These are phyloP conservation scores for Mesitornis unicolor DNA, from an alignment of 2,113 vertebrate species.

Conservation along the genomic window DNA sequence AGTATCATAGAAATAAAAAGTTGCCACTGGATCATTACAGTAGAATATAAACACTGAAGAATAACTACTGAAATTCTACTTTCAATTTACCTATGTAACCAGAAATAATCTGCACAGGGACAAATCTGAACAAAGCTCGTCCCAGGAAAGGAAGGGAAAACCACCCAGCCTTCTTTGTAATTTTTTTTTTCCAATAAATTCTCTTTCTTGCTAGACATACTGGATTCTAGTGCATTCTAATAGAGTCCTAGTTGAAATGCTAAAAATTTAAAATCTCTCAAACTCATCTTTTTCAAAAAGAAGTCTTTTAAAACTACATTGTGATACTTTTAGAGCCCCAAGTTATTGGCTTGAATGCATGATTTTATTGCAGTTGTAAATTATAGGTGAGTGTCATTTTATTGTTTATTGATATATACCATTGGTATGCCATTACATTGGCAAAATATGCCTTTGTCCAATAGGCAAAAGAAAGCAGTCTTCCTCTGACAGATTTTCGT, in stretches of 20 bases:
- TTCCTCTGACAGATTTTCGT: background rate
- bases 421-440: background rate
- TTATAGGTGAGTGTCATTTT: background rate
- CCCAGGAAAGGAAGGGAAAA: rapidly evolving
- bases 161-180: rapidly evolving
- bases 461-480: background rate
- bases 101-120: background rate
- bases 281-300: background rate
- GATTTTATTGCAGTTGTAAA: background rate
- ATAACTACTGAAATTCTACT: background rate
- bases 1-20: background rate
- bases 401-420: background rate
- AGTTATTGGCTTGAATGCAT: background rate
- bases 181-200: background rate
- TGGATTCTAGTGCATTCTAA: background rate
- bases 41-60: background rate
- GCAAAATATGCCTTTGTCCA: background rate
- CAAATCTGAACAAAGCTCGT: background rate
- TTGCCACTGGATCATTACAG: background rate
- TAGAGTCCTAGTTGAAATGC: background rate
- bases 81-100: background rate
- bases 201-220: background rate
- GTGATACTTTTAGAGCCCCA: background rate
- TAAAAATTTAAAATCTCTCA: background rate
- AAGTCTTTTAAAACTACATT: background rate